Base-by-base conservation (phyloP, 2,888 invertebrate species). In the Drosophila parthenogenetica region DNA sequence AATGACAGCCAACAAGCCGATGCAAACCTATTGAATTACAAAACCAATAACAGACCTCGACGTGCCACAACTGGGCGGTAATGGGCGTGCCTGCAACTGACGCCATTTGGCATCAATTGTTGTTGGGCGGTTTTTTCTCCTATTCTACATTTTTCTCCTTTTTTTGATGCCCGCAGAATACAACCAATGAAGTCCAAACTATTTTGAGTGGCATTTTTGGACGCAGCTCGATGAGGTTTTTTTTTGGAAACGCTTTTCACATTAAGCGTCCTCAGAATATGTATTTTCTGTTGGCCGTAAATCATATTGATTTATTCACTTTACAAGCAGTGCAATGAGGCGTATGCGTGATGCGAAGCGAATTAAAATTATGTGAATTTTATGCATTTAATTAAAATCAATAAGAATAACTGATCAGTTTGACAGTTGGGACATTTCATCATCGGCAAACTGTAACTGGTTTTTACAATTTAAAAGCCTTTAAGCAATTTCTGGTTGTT, bases 281-380 rank as follows among this genome's bases (percentile, higher is more conserved):
- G 13, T 53, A 29, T 29, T 42, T 42, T 16, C 50, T 16, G 42
- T 13, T 42, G 29, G 64, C 66, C 62, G 67, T 83, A 75, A 79
- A 81, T 79, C 81, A 79, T 77, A 75, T 73, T 79, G 79, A 78
- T 82, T 82, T 82, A 82, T 83, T 58, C 60, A 57, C 57, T 69
- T 54, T 35, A 35, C 14, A n/a, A 10, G 3, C 17, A 2, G 57
- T 19, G 22, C 50, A 58, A 40, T 42, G 59, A 37, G 68, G 55
- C 57, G 69, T 55, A 64, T 66, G 63, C 64, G 57, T 67, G 70
- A 77, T 25, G 60, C 40, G 42, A 49, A 29, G 46, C 37, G 61
- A 45, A 54, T 7, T 13, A 14, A 39, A 22, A 40, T 48, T 10
- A 43, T 35, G 10, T n/a, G 32, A 11, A 32, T 17, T 45, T 37